Base-by-base conservation (phyloP, 53 echinoderm and acorn worm species). In the Hippasteria phrygiana region DNA sequence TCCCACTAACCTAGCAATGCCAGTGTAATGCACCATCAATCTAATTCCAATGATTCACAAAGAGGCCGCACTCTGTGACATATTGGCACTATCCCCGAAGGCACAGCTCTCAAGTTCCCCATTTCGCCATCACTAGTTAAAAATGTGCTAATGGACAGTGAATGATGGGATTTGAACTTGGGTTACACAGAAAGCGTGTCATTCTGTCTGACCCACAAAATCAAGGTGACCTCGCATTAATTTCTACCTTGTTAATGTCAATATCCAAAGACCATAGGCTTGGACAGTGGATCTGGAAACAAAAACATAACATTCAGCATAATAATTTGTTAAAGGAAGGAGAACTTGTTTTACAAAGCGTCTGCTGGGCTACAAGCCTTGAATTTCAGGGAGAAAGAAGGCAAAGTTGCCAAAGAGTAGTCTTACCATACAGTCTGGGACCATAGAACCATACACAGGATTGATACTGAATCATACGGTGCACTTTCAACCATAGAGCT, bases 101-200 rank as follows among this genome's bases (percentile, higher is more conserved):
- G 78, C 22, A 24, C 73, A 73, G 43, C 27, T 12, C 38, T 24
- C 16, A 26, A 13, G 14, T 54, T 35, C 36, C 43, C 36, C 22
- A 53, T 12, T 7, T 56, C 14, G 28, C 62, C 35, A 56, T 59
- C 28, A 11, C 24, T 59, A 12, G 35, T 11, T 29, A 14, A n/a
- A n/a, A 39, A 55, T 34, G 62, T 24, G 38, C 24, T 40, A 78
- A 78, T 78, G 78, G 78, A 78, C 59, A 41, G 36, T 78, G 78
- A 56, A 55, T 62, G 78, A 78, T 78, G 28, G 40, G 59, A 32
- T 24, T 38, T 33, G 67, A 34, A 66, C 67, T 66, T 66, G 34
- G 34, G 67, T 33, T 66, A 34, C 13, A 34, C 33, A 66, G 9
- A 5, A 34, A 66, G 29, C 29, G 28, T 11, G 14, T 26, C n/a